A percentile compares a stretch with the other conserved stretches of the same genome.
These are phyloP conservation scores for Drosophila seguyi DNA, from an alignment of 1,140 invertebrate genomes.

Conservation along the genomic window DNA sequence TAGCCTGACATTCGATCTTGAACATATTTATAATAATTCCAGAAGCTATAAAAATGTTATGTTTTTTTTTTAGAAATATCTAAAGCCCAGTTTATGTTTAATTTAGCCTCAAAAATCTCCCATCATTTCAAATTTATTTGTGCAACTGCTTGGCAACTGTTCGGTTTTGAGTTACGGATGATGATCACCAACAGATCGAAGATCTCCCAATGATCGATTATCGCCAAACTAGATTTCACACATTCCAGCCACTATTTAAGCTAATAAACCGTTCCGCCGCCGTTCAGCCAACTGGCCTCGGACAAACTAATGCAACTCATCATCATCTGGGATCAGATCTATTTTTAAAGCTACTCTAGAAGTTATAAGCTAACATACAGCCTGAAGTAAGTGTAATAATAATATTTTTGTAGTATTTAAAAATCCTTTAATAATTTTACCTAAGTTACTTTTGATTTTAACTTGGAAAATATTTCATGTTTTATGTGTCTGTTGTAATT, in stretches of 20 bases:
- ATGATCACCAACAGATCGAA: background rate
- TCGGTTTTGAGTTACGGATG: background rate
- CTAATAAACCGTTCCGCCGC: constrained; percentile 66
- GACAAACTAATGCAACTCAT: constrained; percentile 56
- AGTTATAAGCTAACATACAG: background rate
- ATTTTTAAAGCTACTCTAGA: background rate
- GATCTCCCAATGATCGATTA: constrained; percentile 74
- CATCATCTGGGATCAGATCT: constrained; percentile 41
- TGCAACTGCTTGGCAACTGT: constrained; percentile 8
- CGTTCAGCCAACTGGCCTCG: constrained; percentile 14
- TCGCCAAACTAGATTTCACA: constrained; percentile 66
- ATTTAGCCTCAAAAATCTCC: background rate
- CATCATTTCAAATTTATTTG: constrained; percentile 14
- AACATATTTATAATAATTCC: background rate
- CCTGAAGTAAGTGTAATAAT: background rate
- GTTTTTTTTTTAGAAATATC: background rate
- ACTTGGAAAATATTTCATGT: no score
- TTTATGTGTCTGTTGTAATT: no score
- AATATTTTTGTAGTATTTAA: no score
- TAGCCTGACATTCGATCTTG: background rate
- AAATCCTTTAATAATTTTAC: no score
- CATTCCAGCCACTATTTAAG: constrained; percentile 73
- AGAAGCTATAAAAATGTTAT: background rate
- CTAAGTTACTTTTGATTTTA: no score
- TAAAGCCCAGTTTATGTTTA: background rate